Conservation (phyloP, 1,140 invertebrate genomes). For the Hetaerina americana region DNA sequence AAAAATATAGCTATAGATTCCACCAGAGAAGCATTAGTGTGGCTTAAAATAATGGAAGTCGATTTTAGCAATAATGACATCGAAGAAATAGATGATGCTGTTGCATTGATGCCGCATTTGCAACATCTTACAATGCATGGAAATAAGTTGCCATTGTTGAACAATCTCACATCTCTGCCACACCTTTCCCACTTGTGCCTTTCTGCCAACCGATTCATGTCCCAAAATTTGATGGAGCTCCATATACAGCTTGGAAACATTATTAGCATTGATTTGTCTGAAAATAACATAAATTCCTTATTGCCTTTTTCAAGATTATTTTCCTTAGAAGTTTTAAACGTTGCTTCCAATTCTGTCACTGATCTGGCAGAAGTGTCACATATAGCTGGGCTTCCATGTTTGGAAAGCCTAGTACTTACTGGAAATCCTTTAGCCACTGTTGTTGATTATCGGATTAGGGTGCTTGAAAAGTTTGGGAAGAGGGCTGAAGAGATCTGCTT, state of each 20-base stretch:
- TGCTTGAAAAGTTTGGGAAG: constrained; percentile 68
- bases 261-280: constrained; percentile 70
- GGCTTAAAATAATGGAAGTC: constrained; percentile 41
- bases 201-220: constrained; percentile 52
- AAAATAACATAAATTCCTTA: constrained; percentile 66
- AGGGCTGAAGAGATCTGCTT: constrained; percentile 63
- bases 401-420: constrained; percentile 71
- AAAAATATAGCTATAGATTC: constrained; percentile 21
- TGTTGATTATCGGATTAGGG: constrained; percentile 81
- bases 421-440: constrained; percentile 79
- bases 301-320: constrained; percentile 70
- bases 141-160: constrained; percentile 59
- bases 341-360: constrained; percentile 71
- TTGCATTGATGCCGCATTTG: constrained; percentile 63
- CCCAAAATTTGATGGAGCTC: constrained; percentile 53
- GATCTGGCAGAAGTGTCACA: constrained; percentile 69
- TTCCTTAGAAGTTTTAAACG: constrained; percentile 68
- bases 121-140: constrained; percentile 57
- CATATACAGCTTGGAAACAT: constrained; percentile 80
- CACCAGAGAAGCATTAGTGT: constrained; percentile 28
- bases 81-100: constrained; percentile 59
- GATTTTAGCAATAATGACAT: constrained; percentile 74
- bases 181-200: constrained; percentile 61
- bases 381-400: constrained; percentile 65
- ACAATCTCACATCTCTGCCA: constrained; percentile 64